Evolutionary conservation across 2,888 invertebrate species (phyloP), one percentile per base, ranked within the genome.

Genomic region (Rhamnusium bicolor): DNA sequence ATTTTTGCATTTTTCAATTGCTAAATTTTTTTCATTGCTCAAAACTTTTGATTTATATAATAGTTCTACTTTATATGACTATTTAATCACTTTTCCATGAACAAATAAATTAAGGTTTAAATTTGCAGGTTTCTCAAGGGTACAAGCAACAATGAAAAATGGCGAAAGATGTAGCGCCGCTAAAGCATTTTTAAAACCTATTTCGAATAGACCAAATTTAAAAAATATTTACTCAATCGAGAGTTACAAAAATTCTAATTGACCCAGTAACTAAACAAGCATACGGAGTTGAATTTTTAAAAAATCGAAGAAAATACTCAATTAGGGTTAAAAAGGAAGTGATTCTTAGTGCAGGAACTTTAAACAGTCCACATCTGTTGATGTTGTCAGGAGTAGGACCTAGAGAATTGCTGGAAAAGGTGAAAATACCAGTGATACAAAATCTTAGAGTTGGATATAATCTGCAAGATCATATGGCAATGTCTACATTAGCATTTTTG

Each of bases 301-400:
- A 94, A 85, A 89, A 91, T 74, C 90, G 90, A 24, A 87, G 84
- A 82, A 90, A 89, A 81, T 91, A 88, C 73, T 80, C 84, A 1
- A 89, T 90, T 0, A 85, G 87, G 3, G 95, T 94, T 1, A 90
- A 89, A 12, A 94, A 93, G 77, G 96, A 95, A 87, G 91, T 97
- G 0, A 91, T 97, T 66, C 87, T 96, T 27, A 92, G 94, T 6
- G 95, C 95, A 0, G 97, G 97, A 2, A 89, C 94, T 0, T 92
- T 97, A 27, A 95, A 95, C 79, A 94, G 95, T 1, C 96, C 97
- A 0, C 96, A 97, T 84, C 86, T 97, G 2, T 87, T 97, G 56
- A 94, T 96, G 95, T 86, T 96, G 12, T 96, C 96, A 0, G 97
- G 97, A 10, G 89, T 96, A 27, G 95, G 95, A 0, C 94, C 95